These are phyloP conservation scores for Calypte anna DNA, from an alignment of 2,113 vertebrate species.

Conservation along the genomic window DNA sequence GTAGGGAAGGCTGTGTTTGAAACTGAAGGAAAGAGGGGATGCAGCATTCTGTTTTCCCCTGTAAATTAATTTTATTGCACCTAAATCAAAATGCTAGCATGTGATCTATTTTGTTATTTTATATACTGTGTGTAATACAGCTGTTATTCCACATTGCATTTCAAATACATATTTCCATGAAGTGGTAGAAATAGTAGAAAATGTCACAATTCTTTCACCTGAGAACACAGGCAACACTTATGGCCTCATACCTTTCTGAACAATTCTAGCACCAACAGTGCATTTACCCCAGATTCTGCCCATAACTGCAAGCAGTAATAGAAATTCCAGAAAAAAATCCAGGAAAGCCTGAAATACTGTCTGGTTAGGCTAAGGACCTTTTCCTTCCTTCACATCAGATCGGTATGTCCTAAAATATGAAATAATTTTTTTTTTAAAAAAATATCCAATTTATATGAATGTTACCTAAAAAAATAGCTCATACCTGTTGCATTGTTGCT, in stretches of 20 bases:
- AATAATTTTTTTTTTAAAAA: background rate
- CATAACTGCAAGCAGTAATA: background rate
- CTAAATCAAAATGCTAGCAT: conserved; percentile 68
- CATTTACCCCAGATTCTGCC: background rate
- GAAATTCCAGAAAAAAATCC: background rate
- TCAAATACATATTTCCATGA: conserved; percentile 14
- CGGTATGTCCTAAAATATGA: background rate
- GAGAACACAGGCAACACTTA: background rate
- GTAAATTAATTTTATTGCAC: conserved; percentile 69
- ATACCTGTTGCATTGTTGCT: background rate
- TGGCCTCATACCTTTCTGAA: background rate
- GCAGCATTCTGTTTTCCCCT: conserved; percentile 42
- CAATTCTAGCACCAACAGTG: background rate
- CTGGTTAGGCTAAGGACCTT: background rate
- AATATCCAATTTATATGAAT: background rate
- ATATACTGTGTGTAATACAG: background rate
- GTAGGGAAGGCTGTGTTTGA: background rate
- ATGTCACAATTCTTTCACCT: conserved; percentile 1
- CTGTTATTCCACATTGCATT: conserved; percentile 42
- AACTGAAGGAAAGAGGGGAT: conserved; percentile 43
- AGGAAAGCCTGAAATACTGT: background rate
- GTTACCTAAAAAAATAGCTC: background rate
- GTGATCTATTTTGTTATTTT: conserved; percentile 60
- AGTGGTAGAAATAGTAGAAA: conserved; percentile 31
- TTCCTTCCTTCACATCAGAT: background rate